A percentile compares a stretch with the other conserved stretches of the same genome.
phyloP scores from a whole-genome alignment of 2,797 vertebrate species.

The Phylloscopus collybita region DNA sequence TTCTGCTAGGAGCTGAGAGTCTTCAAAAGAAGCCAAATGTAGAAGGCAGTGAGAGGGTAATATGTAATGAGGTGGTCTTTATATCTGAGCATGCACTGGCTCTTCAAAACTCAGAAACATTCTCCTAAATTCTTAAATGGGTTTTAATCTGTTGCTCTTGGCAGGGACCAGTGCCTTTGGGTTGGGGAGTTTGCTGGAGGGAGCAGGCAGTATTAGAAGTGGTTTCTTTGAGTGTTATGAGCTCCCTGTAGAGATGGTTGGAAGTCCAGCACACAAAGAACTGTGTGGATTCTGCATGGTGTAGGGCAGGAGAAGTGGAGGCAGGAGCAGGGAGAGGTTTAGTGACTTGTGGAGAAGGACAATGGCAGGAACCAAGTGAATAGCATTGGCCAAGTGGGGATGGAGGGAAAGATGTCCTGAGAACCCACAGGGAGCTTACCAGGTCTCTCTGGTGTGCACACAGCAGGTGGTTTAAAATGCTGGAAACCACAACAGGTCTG shows the following conservation, averaged over 20 bases:
- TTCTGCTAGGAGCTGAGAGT: not conserved
- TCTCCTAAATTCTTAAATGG: slow-evolving; percentile 34
- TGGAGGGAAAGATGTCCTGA: not conserved
- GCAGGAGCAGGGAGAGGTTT: not conserved
- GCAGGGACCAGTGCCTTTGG: slow-evolving; percentile 16
- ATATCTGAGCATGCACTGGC: not conserved
- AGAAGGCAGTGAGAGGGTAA: not conserved
- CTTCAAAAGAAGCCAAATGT: not conserved
- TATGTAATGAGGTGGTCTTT: not conserved
- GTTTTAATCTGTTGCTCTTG: slow-evolving; percentile 60
- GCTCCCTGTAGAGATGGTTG: slow-evolving; percentile 21
- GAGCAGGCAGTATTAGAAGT: slow-evolving; percentile 25
- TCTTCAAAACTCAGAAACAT: slow-evolving; percentile 6
- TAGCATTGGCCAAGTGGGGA: not conserved
- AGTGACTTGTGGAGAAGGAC: not conserved
- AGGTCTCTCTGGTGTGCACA: not conserved
- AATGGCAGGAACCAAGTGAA: not conserved
- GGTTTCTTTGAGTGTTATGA: not conserved
- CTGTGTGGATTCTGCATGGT: accelerated
- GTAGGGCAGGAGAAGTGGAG: not conserved
- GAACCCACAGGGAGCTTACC: not conserved
- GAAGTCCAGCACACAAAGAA: not conserved
- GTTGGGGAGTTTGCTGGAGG: slow-evolving; percentile 33
- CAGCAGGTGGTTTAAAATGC: not conserved
- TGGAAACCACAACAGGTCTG: not conserved